Base-by-base conservation (phyloP, 2,113 vertebrate species). In the Anseranas semipalmata region DNA sequence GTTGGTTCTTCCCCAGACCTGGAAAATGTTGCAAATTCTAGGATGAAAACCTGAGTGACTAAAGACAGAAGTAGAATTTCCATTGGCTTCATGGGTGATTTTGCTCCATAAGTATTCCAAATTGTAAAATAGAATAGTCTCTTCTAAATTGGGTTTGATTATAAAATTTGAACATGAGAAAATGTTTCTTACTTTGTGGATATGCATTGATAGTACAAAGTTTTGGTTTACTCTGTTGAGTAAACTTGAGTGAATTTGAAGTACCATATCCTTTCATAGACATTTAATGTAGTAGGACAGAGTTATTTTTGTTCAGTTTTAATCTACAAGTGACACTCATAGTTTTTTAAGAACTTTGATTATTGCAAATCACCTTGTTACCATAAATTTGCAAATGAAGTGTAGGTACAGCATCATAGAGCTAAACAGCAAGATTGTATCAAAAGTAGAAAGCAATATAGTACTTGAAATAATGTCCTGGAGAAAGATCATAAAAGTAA, bases 191-290 rank as follows among this genome's bases (percentile, higher is more conserved):
- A 6, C 53, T 4, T 39, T 20, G 89, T 33, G 30, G 17, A 56
- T 76, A 35, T 2, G 0, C 6, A 17, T 10, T 50, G 15, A 6
- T 32, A 76, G 39, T 73, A 30, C 35, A 11, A 4, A 37, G 3
- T 52, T 73, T 24, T 55, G n/a, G 18, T 55, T 78, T 62, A 25
- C 45, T 5, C 14, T 16, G 24, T 28, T 92, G 3, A 50, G 6
- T 50, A 50, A 13, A 50, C 7, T 21, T 82, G 28, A 15, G 25
- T 50, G 24, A 37, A 74, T 82, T 72, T 65, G 10, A 76, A 65
- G 43, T 27, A n/a, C 18, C 4, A 2, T 35, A 41, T 41, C 7
- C 14, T 77, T 55, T 59, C 73, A 48, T 53, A 55, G 56, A 7
- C 1, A 7, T 70, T 85, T 53, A 68, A 33, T 70, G 9, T 1